Conservation (phyloP, 2,888 invertebrate genomes). For the Tuberolachnus salignus region DNA sequence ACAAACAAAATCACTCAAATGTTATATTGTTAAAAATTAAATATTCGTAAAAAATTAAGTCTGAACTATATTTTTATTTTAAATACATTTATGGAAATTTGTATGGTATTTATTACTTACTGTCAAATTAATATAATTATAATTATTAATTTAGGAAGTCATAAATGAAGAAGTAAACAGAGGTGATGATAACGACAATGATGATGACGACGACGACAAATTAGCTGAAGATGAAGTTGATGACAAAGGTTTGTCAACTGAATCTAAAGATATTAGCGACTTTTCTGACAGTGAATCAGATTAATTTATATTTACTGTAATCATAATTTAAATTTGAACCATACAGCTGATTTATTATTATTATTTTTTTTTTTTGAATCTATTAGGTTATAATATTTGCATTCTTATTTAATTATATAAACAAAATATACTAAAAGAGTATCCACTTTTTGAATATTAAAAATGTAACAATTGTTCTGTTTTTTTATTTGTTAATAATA, state of each 20-base stretch:
- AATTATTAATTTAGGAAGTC: conserved; percentile 17
- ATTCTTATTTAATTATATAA: not conserved
- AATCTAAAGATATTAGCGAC: not conserved
- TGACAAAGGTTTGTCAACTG: not conserved
- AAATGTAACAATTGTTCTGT: not conserved
- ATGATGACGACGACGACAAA: not conserved
- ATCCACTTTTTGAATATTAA: not conserved
- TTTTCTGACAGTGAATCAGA: not conserved
- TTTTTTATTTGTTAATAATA: not conserved
- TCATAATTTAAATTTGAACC: conserved; percentile 5
- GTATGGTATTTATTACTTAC: too few species aligned
- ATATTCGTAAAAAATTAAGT: not conserved
- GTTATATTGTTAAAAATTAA: not conserved
- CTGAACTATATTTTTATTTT: not conserved
- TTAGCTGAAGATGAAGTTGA: not conserved
- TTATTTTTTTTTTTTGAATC: conserved; percentile 21
- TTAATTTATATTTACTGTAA: not conserved
- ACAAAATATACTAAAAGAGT: not conserved
- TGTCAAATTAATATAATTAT: not conserved
- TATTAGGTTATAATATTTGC: conserved; percentile 14
- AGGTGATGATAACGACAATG: too few species aligned
- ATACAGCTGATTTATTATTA: not conserved
- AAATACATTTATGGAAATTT: not conserved
- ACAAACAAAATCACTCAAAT: not conserved
- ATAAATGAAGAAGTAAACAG: not conserved